phyloP scores from a whole-genome alignment of 2,113 vertebrate species.

The Meriones unguiculatus region DNA sequence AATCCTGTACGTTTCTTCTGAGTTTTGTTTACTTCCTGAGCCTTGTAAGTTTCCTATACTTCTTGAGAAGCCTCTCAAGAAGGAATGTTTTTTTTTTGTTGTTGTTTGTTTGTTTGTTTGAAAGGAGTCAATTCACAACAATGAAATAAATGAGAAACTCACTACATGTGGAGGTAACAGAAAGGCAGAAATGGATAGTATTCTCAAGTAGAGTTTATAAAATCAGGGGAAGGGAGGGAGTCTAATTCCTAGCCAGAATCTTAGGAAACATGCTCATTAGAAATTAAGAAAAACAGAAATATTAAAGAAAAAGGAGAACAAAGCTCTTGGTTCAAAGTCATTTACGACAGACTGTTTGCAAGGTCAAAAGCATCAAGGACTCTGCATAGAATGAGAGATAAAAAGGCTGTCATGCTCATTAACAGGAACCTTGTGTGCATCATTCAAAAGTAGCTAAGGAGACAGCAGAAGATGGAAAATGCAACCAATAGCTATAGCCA shows the following conservation, averaged over 20 bases:
- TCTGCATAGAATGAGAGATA: neutral
- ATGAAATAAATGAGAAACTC: neutral
- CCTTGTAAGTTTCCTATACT: neutral
- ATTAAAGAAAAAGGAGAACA: neutral
- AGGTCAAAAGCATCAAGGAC: neutral
- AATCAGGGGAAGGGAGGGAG: neutral
- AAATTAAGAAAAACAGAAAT: neutral
- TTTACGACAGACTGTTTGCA: neutral
- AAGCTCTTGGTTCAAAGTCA: neutral
- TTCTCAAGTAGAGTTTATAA: neutral
- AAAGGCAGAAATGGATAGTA: neutral
- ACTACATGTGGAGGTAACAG: too few relatives aligned
- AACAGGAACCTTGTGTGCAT: conserved; percentile 7
- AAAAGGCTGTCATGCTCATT: neutral
- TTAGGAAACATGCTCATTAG: neutral
- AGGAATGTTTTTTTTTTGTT: neutral
- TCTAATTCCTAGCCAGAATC: neutral
- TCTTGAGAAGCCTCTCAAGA: neutral
- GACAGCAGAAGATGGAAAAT: neutral
- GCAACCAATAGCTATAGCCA: neutral
- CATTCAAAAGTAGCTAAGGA: neutral
- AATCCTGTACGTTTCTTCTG: neutral
- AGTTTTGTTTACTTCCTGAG: neutral
- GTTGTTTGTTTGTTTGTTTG: too few relatives aligned
- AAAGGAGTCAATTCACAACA: neutral